Evolutionary conservation across 1,140 invertebrate genomes (phyloP).

Genomic region (Drosophila arawakana): DNA sequence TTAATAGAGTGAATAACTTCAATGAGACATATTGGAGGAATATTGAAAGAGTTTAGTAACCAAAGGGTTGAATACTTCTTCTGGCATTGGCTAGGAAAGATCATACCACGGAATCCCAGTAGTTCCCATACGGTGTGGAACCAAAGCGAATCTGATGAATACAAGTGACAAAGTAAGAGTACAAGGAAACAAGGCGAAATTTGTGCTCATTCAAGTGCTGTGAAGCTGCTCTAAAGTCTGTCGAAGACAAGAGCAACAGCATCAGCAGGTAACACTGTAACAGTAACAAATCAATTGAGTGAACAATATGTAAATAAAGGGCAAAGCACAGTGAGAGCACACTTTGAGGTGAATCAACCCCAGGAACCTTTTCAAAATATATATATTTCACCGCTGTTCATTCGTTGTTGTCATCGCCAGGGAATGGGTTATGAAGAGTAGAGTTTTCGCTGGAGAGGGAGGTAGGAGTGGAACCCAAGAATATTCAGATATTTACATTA

Average conservation of each 20-base stretch:
- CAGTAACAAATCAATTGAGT: conserved; percentile 80
- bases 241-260: conserved; percentile 67
- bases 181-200: conserved; percentile 22
- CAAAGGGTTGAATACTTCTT: too few relatives aligned
- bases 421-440: conserved; percentile 33
- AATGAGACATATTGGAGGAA: not conserved
- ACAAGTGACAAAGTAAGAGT: not conserved
- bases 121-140: not conserved
- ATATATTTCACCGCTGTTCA: conserved; percentile 31
- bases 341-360: conserved; percentile 34
- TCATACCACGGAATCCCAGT: too few relatives aligned
- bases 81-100: too few relatives aligned
- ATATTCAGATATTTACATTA: conserved; percentile 49
- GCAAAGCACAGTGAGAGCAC: conserved; percentile 31
- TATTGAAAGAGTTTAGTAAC: not conserved
- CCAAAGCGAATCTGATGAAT: not conserved
- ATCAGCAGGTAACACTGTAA: conserved; percentile 50
- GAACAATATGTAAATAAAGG: conserved; percentile 80
- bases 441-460: not conserved
- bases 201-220: conserved; percentile 56
- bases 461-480: not conserved
- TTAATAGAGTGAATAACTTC: conserved; percentile 17
- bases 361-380: conserved; percentile 11
- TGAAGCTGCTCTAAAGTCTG: conserved; percentile 70
- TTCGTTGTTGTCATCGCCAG: conserved; percentile 28